A percentile compares a stretch with the other conserved stretches of the same genome.
Conservation (phyloP, 2,888 invertebrate species). For the Melinaea menophilus region DNA sequence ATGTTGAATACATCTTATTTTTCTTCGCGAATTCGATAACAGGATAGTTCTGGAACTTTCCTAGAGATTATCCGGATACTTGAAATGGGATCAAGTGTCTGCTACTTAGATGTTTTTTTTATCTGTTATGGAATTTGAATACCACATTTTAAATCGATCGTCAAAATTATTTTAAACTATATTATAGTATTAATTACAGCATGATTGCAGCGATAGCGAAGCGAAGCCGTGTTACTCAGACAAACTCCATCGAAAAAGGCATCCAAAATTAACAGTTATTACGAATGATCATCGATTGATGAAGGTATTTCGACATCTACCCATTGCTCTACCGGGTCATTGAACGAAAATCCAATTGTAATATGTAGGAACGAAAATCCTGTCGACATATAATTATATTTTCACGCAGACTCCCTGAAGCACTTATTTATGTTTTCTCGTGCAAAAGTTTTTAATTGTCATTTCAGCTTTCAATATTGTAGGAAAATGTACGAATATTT, state of each 20-base stretch:
- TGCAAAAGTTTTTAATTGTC: constrained; percentile 28
- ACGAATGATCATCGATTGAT: neutral
- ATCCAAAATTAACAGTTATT: too few species aligned
- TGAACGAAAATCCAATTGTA: constrained; percentile 9
- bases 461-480: constrained; percentile 13
- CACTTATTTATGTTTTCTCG: constrained; percentile 20
- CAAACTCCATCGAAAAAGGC: too few species aligned
- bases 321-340: neutral
- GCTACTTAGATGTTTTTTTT: constrained; percentile 14
- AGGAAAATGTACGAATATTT: neutral
- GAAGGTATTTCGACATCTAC: neutral
- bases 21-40: constrained; percentile 50
- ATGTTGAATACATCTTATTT: constrained; percentile 48
- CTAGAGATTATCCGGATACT: constrained; percentile 49
- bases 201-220: too few species aligned
- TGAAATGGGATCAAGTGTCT: constrained; percentile 27
- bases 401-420: constrained; percentile 18
- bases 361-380: constrained; percentile 8
- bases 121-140: neutral
- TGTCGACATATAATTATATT: constrained; percentile 15
- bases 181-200: too few species aligned
- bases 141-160: neutral
- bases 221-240: too few species aligned
- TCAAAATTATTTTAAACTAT: too few species aligned
- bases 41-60: constrained; percentile 45